These are phyloP conservation scores for Platichthys flesus DNA, from an alignment of 2,113 vertebrate genomes.

Conservation along the genomic window DNA sequence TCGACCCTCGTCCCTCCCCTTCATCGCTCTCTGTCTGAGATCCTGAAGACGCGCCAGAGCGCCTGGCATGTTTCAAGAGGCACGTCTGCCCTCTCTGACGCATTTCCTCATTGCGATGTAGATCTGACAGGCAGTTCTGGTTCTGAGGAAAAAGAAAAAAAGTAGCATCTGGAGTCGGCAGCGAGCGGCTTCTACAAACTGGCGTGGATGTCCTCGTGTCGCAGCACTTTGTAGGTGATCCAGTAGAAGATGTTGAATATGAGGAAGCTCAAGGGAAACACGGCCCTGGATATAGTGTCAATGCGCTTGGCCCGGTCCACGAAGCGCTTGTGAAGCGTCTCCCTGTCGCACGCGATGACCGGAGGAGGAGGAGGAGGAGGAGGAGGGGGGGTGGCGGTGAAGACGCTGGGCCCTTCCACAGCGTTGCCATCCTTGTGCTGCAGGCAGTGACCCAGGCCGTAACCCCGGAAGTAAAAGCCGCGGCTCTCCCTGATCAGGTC, in stretches of 20 bases:
- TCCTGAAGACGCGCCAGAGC: slow-evolving; percentile 78
- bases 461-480: slow-evolving; percentile 88
- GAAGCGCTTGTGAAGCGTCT: slow-evolving; percentile 82
- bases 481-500: slow-evolving; percentile 86
- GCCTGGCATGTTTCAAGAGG: slow-evolving; percentile 61
- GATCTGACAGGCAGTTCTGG: slow-evolving; percentile 77
- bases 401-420: slow-evolving; percentile 77
- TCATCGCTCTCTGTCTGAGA: slow-evolving; percentile 47
- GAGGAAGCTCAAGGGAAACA: slow-evolving; percentile 94
- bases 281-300: slow-evolving; percentile 90
- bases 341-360: slow-evolving; percentile 78
- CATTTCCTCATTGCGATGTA: slow-evolving; percentile 61
- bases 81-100: slow-evolving; percentile 41
- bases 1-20: slow-evolving; percentile 38
- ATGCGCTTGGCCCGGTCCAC: slow-evolving; percentile 91
- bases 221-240: slow-evolving; percentile 93
- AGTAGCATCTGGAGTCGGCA: slow-evolving; percentile 16
- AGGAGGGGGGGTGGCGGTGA: slow-evolving; percentile 34
- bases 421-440: slow-evolving; percentile 82
- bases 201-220: slow-evolving; percentile 88
- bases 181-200: slow-evolving; percentile 72
- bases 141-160: slow-evolving; percentile 52
- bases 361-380: slow-evolving; percentile 15
- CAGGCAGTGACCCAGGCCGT: slow-evolving; percentile 89
- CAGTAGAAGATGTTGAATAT: slow-evolving; percentile 97